Percentiles rank a stretch among this genome's conserved stretches.
phyloP scores from a whole-genome alignment of 2,888 invertebrate genomes.

The Tillus elongatus region DNA sequence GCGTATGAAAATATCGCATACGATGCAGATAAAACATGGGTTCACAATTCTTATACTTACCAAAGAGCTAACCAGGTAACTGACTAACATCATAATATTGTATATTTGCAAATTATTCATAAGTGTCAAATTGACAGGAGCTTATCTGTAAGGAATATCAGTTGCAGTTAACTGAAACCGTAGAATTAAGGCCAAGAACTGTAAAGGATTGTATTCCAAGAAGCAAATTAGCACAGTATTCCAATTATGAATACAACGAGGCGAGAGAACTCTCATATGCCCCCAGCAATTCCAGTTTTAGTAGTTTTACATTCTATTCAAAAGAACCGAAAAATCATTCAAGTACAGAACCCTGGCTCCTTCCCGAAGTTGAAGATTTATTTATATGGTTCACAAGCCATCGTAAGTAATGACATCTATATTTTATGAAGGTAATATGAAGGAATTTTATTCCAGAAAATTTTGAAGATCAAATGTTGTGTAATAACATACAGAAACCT shows the following conservation, averaged over 20 bases:
- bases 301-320: slow-evolving; percentile 16
- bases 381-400: slow-evolving; percentile 30
- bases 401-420: slow-evolving; percentile 16
- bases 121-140: slow-evolving; percentile 28
- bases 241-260: slow-evolving; percentile 45
- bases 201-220: slow-evolving; percentile 57
- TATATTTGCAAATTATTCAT: slow-evolving; percentile 7
- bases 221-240: slow-evolving; percentile 50
- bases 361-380: slow-evolving; percentile 46
- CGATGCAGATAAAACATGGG: slow-evolving; percentile 35
- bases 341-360: slow-evolving; percentile 52
- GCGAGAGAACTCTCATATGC: slow-evolving; percentile 42
- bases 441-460: too few relatives aligned
- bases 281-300: slow-evolving; percentile 20
- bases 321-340: slow-evolving; percentile 16
- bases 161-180: slow-evolving; percentile 29
- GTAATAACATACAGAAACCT: too few relatives aligned
- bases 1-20: slow-evolving; percentile 36
- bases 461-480: too few relatives aligned
- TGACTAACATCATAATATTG: not conserved
- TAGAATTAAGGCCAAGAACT: slow-evolving; percentile 38
- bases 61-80: slow-evolving; percentile 35
- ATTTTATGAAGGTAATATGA: slow-evolving; percentile 10
- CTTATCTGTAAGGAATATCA: slow-evolving; percentile 28
- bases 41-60: slow-evolving; percentile 23